Conservation (phyloP, 1,140 invertebrate genomes). For the Halyomorpha halys region DNA sequence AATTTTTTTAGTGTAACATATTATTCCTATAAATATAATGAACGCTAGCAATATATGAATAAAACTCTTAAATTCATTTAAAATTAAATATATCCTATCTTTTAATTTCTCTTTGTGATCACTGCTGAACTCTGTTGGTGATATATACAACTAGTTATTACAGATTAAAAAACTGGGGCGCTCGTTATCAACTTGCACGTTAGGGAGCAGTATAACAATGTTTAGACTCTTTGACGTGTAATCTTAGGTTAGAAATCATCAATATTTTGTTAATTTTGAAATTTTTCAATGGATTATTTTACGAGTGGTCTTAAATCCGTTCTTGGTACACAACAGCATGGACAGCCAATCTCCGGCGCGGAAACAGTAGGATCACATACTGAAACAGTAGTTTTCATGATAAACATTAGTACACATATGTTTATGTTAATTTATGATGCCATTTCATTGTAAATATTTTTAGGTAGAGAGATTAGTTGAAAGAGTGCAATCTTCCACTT, state of each 20-base stretch:
- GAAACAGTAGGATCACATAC: slow-evolving; percentile 62
- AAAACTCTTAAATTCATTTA: too few relatives aligned
- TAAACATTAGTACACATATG: background rate
- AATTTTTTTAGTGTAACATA: too few relatives aligned
- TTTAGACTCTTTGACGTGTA: too few relatives aligned
- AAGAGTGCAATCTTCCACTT: slow-evolving; percentile 78
- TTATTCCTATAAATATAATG: too few relatives aligned
- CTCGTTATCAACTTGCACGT: background rate
- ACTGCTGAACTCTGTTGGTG: background rate
- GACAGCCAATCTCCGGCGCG: slow-evolving; percentile 57
- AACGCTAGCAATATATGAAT: too few relatives aligned
- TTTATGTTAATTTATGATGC: background rate
- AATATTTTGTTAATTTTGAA: slow-evolving; percentile 4
- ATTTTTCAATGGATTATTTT: slow-evolving; percentile 65
- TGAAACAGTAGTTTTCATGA: background rate
- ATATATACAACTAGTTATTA: background rate
- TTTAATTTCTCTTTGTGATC: background rate
- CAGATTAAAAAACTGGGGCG: background rate
- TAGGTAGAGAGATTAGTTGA: slow-evolving; percentile 89
- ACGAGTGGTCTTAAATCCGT: slow-evolving; percentile 82
- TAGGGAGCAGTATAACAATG: background rate
- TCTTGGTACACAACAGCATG: slow-evolving; percentile 64
- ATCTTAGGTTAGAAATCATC: background rate
- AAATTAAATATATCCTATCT: background rate
- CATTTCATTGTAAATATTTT: slow-evolving; percentile 26